Conservation (phyloP, 1,140 invertebrate species). For the Bathynomus jamesi region DNA sequence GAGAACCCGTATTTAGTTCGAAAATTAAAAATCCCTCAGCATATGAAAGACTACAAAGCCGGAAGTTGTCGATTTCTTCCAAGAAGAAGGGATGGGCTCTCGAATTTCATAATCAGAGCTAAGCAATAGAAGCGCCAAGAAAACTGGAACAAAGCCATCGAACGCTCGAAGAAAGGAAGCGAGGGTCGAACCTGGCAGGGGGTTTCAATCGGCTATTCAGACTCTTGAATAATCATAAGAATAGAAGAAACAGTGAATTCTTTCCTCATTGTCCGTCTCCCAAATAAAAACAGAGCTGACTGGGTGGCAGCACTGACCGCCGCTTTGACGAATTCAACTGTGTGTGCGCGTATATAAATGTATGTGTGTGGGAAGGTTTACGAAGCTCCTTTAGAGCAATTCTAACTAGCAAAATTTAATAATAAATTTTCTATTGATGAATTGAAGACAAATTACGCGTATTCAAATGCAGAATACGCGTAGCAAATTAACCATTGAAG, state of each 20-base stretch:
- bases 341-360: too few species aligned
- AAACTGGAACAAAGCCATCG: background rate
- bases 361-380: background rate
- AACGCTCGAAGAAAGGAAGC: background rate
- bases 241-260: background rate
- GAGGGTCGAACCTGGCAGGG: background rate
- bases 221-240: background rate
- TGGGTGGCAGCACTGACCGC: background rate
- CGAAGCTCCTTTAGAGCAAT: background rate
- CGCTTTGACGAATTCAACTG: background rate
- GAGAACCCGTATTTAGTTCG: background rate
- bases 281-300: background rate
- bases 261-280: background rate
- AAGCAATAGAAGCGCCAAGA: background rate
- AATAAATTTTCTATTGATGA: background rate
- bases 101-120: background rate
- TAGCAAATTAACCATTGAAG: background rate
- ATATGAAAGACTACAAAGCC: background rate
- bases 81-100: background rate
- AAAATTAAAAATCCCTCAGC: background rate
- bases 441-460: background rate
- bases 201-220: background rate
- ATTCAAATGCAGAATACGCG: background rate
- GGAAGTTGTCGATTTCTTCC: background rate
- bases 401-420: background rate